Evolutionary conservation across 2,888 invertebrate genomes (phyloP), one percentile per base, ranked within the genome.

Genomic region (Agonopterix alstromeriana): DNA sequence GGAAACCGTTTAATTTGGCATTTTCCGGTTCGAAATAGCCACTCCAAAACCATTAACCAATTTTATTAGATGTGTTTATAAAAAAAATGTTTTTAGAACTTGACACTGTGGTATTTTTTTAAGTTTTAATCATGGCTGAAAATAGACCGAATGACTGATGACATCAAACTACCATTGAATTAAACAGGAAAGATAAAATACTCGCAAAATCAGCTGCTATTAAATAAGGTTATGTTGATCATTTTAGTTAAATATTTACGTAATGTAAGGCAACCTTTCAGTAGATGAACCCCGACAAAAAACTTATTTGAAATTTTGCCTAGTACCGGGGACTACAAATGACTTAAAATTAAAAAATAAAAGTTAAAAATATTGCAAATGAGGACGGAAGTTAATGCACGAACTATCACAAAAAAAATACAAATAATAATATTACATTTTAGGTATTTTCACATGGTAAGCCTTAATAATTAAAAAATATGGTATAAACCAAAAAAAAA

Each of bases 191-290:
- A 27, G 27, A 27, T 27, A 27, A 27, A 27, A 27, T 5, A 5
- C 27, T 27, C 27, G 27, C 27, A 1, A 27, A 27, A 27, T 27
- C 5, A 27, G 27, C 27, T 27, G 27, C 27, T 7, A 27, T 7
- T 27, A 27, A 27, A 27, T 27, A 27, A 27, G 7, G 27, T 27
- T 27, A 27, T 27, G 27, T 27, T 27, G 27, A 27, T 27, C 27
- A 27, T 5, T 27, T 27, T 5, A 27, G 27, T 27, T 27, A 27
- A 10, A 43, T n/a, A n/a, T 38, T 76, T 77, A 87, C 87, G 87
- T 87, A 82, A 77, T 63, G 76, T 70, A 84, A 87, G 87, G 86
- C 84, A 81, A 87, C 87, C 88, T 69, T 73, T 63, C 38, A 41
- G 27, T 42, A 44, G 48, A 49, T 48, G 49, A 43, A 48, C 42